Evolutionary conservation across 1,140 invertebrate species (phyloP).

Genomic region (Tenebrio molitor): DNA sequence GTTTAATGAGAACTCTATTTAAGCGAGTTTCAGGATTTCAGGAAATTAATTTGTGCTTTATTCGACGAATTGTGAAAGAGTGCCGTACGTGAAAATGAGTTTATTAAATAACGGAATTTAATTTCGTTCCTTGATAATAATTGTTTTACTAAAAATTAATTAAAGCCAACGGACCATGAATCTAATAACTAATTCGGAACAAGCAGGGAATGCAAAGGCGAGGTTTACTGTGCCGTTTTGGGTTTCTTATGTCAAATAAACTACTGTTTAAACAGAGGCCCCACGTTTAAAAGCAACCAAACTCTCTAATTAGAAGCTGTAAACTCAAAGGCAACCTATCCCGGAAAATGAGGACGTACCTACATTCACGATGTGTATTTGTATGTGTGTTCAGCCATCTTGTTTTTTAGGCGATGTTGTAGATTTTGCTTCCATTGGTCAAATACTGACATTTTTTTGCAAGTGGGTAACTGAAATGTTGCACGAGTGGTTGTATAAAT

Average conservation of each 20-base stretch:
- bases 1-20: slow-evolving; percentile 11
- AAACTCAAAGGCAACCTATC: slow-evolving; percentile 40
- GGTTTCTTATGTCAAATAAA: slow-evolving; percentile 48
- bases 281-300: slow-evolving; percentile 36
- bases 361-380: slow-evolving; percentile 19
- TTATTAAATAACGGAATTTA: slow-evolving; percentile 42
- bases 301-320: slow-evolving; percentile 42
- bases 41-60: slow-evolving; percentile 38
- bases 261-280: slow-evolving; percentile 36
- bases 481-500: no score
- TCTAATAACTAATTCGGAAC: slow-evolving; percentile 37
- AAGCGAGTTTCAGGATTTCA: slow-evolving; percentile 19
- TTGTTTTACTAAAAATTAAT: slow-evolving; percentile 48
- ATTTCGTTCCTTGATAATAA: slow-evolving; percentile 34
- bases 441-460: not conserved
- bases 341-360: slow-evolving; percentile 37
- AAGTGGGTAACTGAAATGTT: no score
- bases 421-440: not conserved
- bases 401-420: slow-evolving; percentile 23
- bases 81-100: slow-evolving; percentile 32
- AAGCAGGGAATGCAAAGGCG: slow-evolving; percentile 23
- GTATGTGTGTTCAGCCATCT: slow-evolving; percentile 38
- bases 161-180: slow-evolving; percentile 41
- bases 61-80: slow-evolving; percentile 36
- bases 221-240: slow-evolving; percentile 37